Evolutionary conservation across 2,888 invertebrate genomes (phyloP).

Genomic region (Apamea anceps): DNA sequence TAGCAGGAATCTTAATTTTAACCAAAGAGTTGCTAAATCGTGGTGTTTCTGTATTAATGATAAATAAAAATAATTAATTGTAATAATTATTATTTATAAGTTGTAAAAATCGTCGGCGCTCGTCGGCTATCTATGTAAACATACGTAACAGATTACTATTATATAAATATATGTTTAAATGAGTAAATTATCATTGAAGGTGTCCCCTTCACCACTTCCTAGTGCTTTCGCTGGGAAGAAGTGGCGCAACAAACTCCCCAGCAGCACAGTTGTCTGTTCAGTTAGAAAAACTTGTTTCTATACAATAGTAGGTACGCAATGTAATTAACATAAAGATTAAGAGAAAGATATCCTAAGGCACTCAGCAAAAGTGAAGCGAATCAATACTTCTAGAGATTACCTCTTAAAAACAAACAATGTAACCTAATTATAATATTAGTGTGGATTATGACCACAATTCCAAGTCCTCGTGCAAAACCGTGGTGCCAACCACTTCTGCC

Average conservation of each 20-base stretch:
- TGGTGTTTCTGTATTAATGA: conserved; percentile 75
- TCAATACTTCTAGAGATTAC: neutral
- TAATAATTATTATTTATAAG: conserved; percentile 71
- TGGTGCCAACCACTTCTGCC: conserved; percentile 9
- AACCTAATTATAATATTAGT: neutral
- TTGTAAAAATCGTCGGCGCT: conserved; percentile 64
- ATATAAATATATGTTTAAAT: conserved; percentile 87
- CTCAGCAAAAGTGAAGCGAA: neutral
- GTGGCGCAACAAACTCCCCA: too few relatives aligned
- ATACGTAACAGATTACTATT: conserved; percentile 86
- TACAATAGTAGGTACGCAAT: too few relatives aligned
- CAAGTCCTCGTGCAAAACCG: neutral
- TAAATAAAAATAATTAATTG: conserved; percentile 76
- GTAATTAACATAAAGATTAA: too few relatives aligned
- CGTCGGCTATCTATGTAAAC: conserved; percentile 74
- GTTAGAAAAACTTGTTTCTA: too few relatives aligned
- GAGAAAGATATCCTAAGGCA: neutral
- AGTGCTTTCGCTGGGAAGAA: too few relatives aligned
- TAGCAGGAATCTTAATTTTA: conserved; percentile 80
- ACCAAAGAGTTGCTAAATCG: conserved; percentile 83
- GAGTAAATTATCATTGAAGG: conserved; percentile 79
- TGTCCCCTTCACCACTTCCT: conserved; percentile 20
- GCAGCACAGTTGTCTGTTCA: too few relatives aligned
- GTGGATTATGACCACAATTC: neutral
- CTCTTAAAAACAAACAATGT: neutral